These are phyloP conservation scores for Ditula angustiorana DNA, from an alignment of 2,888 invertebrate species.

Conservation along the genomic window DNA sequence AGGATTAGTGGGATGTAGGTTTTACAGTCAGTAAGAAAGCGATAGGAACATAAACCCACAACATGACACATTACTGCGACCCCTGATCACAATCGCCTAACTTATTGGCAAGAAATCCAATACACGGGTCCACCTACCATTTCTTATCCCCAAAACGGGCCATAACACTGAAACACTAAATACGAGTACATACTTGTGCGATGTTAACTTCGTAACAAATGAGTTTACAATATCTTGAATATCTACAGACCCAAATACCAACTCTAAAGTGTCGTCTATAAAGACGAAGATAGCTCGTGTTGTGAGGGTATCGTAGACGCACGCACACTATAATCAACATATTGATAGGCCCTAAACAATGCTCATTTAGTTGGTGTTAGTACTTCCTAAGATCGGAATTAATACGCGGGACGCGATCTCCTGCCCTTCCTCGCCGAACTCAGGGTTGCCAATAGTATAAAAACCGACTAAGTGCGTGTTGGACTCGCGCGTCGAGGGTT, in stretches of 20 bases:
- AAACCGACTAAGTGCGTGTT: too few species aligned
- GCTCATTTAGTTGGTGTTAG: conserved; percentile 39
- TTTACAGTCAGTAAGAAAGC: not conserved
- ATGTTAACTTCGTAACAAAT: conserved; percentile 38
- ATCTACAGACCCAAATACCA: not conserved
- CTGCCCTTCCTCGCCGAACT: conserved; percentile 16
- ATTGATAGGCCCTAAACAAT: conserved; percentile 43
- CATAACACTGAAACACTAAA: conserved; percentile 17
- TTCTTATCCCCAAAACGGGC: conserved; percentile 30
- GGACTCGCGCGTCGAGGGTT: too few species aligned
- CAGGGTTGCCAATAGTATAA: conserved; percentile 20
- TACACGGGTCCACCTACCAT: conserved; percentile 18
- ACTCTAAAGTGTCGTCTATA: not conserved
- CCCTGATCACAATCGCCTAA: not conserved
- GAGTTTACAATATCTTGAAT: conserved; percentile 28
- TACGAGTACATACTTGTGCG: conserved; percentile 31
- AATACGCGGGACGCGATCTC: conserved; percentile 38
- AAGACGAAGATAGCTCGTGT: not conserved
- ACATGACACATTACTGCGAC: not conserved
- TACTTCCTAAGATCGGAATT: conserved; percentile 39
- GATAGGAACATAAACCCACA: not conserved
- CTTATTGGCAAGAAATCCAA: conserved; percentile 17
- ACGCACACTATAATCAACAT: conserved; percentile 35
- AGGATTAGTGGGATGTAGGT: too few species aligned
- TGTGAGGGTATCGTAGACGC: not conserved